Evolutionary conservation across 2,113 vertebrate species (phyloP).

Genomic region (Oryzias melastigma): DNA sequence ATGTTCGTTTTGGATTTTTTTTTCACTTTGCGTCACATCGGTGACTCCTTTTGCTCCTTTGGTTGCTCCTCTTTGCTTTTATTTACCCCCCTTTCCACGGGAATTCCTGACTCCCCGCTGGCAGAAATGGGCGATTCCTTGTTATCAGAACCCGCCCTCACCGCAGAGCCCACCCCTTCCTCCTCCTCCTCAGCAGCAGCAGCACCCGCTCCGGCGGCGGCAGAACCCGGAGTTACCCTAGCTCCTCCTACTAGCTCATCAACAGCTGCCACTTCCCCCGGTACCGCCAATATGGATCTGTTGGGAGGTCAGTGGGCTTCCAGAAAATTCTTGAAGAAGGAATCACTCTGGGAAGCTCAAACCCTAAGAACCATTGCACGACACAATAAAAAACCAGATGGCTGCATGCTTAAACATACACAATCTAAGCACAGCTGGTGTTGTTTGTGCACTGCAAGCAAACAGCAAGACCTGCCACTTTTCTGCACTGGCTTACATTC

Average conservation of each 20-base stretch:
- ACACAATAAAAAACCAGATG: slow-evolving; percentile 39
- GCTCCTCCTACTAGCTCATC: slow-evolving; percentile 80
- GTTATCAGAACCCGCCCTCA: slow-evolving; percentile 76
- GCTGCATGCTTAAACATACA: slow-evolving; percentile 48
- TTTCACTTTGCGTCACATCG: slow-evolving; percentile 19
- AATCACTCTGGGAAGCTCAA: slow-evolving; percentile 70
- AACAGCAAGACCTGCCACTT: slow-evolving; percentile 25
- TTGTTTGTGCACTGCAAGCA: slow-evolving; percentile 27
- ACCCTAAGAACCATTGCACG: slow-evolving; percentile 56
- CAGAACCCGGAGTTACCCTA: slow-evolving; percentile 76
- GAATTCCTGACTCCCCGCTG: slow-evolving; percentile 37
- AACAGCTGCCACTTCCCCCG: slow-evolving; percentile 79
- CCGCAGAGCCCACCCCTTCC: slow-evolving; percentile 74
- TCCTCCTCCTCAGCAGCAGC: slow-evolving; percentile 79
- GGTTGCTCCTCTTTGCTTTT: slow-evolving; percentile 49
- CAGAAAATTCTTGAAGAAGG: slow-evolving; percentile 63
- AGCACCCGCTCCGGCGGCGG: slow-evolving; percentile 70
- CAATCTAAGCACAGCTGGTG: slow-evolving; percentile 8
- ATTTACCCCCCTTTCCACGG: slow-evolving; percentile 58
- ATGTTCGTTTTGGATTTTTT: slow-evolving; percentile 50
- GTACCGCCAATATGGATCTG: slow-evolving; percentile 88
- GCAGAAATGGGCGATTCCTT: slow-evolving; percentile 80
- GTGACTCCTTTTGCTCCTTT: slow-evolving; percentile 44
- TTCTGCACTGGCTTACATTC: slow-evolving; percentile 31
- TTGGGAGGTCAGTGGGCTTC: slow-evolving; percentile 95